Conservation (phyloP, 2,113 vertebrate species). For the Donacobius atricapilla region DNA sequence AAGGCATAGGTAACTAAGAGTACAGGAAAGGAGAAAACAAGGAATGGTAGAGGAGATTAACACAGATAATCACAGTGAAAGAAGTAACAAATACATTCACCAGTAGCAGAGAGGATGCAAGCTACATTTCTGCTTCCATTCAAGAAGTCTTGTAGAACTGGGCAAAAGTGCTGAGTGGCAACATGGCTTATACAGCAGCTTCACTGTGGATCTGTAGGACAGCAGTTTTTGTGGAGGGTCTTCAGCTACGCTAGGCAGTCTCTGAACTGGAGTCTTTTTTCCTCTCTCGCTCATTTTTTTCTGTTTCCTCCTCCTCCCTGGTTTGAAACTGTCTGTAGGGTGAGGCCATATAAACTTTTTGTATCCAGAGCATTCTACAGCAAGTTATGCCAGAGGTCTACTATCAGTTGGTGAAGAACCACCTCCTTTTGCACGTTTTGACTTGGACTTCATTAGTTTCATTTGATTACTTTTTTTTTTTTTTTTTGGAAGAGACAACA, state of each 20-base stretch:
- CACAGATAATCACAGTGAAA: not conserved
- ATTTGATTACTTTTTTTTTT: not conserved
- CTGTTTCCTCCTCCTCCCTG: not conserved
- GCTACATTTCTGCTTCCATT: not conserved
- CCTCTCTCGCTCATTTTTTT: accelerated
- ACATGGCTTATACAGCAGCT: not conserved
- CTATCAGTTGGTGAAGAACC: not conserved
- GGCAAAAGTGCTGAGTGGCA: not conserved
- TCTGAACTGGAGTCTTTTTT: not conserved
- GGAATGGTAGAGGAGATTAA: not conserved
- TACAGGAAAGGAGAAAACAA: not conserved
- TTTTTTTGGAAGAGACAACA: not conserved
- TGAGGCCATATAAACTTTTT: not conserved
- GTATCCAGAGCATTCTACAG: not conserved
- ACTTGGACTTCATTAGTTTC: not conserved
- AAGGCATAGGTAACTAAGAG: not conserved
- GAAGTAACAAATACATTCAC: not conserved
- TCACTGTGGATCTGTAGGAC: not conserved
- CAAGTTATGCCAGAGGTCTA: not conserved
- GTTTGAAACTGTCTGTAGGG: not conserved
- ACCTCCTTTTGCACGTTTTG: not conserved
- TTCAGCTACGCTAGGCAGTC: not conserved
- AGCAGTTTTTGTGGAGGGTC: not conserved
- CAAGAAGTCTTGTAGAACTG: not conserved
- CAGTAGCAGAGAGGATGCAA: not conserved